Evolutionary conservation across 1,140 invertebrate species (phyloP).

Genomic region (Drosophila equinoxialis): DNA sequence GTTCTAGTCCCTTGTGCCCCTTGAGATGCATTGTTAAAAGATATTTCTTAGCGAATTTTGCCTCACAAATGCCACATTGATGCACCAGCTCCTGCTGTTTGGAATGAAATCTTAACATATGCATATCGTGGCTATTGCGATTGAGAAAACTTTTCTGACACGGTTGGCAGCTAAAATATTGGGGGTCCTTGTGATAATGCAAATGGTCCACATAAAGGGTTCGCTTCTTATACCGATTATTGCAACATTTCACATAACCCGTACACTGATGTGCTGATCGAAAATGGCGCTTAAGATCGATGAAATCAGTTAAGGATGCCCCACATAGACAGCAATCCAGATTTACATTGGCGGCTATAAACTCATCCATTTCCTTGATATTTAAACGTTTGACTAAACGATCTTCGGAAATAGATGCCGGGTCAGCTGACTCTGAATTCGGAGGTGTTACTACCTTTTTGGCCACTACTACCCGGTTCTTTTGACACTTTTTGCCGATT

Average conservation of each 20-base stretch:
- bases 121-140: constrained; percentile 71
- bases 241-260: constrained; percentile 72
- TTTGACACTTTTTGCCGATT: constrained; percentile 53
- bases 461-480: constrained; percentile 14
- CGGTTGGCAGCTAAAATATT: constrained; percentile 66
- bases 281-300: constrained; percentile 69
- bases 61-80: constrained; percentile 60
- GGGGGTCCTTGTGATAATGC: constrained; percentile 72
- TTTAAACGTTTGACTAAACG: constrained; percentile 48
- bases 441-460: not conserved
- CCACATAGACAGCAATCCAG: constrained; percentile 63
- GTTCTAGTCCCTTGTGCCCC: constrained; percentile 65
- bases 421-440: not conserved
- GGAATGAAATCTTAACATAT: constrained; percentile 71
- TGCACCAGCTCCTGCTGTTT: constrained; percentile 68
- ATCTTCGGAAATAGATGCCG: constrained; percentile 14
- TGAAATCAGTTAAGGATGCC: constrained; percentile 53
- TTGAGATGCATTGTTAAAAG: constrained; percentile 72
- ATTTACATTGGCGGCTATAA: constrained; percentile 69
- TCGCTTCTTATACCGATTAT: constrained; percentile 74
- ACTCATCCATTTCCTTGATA: constrained; percentile 72
- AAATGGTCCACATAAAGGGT: constrained; percentile 68
- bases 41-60: constrained; percentile 74
- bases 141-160: constrained; percentile 68
- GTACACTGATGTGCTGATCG: constrained; percentile 54